These are phyloP conservation scores for Gila orcuttii DNA, from an alignment of 2,113 vertebrate species.

Conservation along the genomic window DNA sequence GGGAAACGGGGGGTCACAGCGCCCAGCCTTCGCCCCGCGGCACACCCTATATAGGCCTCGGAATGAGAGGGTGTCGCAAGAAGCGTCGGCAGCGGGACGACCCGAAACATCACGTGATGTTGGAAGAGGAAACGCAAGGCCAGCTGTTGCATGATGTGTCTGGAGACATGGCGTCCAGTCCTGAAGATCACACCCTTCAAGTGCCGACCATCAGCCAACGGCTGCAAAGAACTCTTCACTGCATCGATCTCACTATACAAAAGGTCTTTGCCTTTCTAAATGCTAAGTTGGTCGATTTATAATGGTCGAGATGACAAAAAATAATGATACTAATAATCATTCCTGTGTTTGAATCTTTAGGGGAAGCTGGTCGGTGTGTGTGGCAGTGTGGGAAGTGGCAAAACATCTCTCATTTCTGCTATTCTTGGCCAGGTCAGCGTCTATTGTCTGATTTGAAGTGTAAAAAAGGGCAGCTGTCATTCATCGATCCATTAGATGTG, in stretches of 20 bases:
- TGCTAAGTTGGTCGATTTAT: neutral
- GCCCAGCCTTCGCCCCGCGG: constrained; percentile 87
- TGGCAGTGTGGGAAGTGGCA: constrained; percentile 92
- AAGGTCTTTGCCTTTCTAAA: constrained; percentile 70
- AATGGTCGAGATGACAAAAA: neutral
- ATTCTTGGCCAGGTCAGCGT: constrained; percentile 90
- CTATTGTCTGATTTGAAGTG: neutral
- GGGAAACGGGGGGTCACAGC: constrained; percentile 88
- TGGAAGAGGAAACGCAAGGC: constrained; percentile 79
- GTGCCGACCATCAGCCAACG: constrained; percentile 75
- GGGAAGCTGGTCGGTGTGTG: constrained; percentile 91
- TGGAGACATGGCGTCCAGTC: constrained; percentile 70
- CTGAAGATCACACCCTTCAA: constrained; percentile 79
- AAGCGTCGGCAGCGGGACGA: constrained; percentile 67
- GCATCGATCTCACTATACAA: constrained; percentile 81
- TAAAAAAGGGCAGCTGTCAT: neutral
- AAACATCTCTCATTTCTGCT: constrained; percentile 90
- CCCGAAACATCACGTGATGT: constrained; percentile 49
- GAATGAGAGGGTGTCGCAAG: constrained; percentile 64
- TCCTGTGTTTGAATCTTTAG: constrained; percentile 63
- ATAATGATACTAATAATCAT: neutral
- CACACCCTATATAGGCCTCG: constrained; percentile 84
- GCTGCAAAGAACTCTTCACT: constrained; percentile 86
- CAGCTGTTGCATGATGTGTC: constrained; percentile 84
- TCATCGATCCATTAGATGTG: neutral